These are phyloP conservation scores for Halesus radiatus DNA, from an alignment of 1,140 invertebrate species.

Conservation along the genomic window DNA sequence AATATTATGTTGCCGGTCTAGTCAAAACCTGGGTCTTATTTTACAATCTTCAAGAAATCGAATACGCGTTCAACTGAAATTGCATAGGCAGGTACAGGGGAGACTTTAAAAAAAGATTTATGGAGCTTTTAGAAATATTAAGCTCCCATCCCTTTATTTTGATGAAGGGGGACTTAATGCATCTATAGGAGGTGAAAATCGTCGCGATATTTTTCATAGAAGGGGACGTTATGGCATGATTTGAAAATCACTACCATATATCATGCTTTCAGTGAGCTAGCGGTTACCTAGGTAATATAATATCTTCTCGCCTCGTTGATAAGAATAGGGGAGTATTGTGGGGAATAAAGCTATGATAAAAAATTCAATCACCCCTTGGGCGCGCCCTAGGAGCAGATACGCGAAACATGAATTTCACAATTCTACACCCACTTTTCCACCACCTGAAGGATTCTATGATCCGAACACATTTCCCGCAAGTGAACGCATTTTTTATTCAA, in stretches of 20 bases:
- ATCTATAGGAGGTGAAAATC: neutral
- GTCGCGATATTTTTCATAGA: neutral
- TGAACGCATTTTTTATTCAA: slow-evolving; percentile 21
- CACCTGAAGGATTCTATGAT: slow-evolving; percentile 8
- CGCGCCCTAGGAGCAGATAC: slow-evolving; percentile 39
- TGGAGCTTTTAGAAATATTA: too few species aligned
- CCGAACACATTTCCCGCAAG: neutral
- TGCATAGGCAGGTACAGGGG: too few species aligned
- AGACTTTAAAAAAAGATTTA: too few species aligned
- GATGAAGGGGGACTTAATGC: neutral
- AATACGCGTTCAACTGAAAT: too few species aligned
- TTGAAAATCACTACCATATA: slow-evolving; percentile 3
- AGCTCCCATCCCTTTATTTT: too few species aligned
- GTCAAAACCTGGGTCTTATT: too few species aligned
- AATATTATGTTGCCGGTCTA: too few species aligned
- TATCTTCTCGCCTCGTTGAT: neutral
- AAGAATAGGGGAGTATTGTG: slow-evolving; percentile 29
- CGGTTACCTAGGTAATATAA: neutral
- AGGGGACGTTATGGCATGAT: slow-evolving; percentile 6
- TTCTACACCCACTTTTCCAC: neutral
- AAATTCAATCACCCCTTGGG: slow-evolving; percentile 52
- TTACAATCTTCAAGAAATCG: too few species aligned
- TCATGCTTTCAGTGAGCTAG: neutral
- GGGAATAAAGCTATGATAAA: slow-evolving; percentile 49
- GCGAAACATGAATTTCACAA: slow-evolving; percentile 34